Evolutionary conservation across 1,140 invertebrate species (phyloP).

Genomic region (Drosophila bipectinata): DNA sequence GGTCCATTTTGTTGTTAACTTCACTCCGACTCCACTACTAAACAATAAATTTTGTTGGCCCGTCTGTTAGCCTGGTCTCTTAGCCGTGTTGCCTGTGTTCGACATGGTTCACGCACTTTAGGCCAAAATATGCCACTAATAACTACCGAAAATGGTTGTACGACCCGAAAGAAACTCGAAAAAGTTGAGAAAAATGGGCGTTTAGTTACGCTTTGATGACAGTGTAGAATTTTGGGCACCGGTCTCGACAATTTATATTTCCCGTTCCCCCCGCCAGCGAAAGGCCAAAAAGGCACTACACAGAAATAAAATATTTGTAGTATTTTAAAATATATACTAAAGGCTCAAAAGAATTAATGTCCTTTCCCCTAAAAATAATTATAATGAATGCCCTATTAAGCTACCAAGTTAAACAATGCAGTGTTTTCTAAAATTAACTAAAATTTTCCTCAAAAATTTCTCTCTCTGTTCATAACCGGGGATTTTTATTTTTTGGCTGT

Average conservation of each 20-base stretch:
- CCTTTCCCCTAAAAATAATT: too few species aligned
- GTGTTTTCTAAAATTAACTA: not conserved
- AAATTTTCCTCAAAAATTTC: not conserved
- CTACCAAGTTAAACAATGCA: too few species aligned
- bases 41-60: slow-evolving; percentile 79
- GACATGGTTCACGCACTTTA: slow-evolving; percentile 82
- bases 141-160: slow-evolving; percentile 77
- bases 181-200: slow-evolving; percentile 81
- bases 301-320: not conserved
- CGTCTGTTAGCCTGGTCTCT: slow-evolving; percentile 22
- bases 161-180: slow-evolving; percentile 45
- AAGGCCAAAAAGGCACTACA: slow-evolving; percentile 26
- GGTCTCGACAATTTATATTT: slow-evolving; percentile 73
- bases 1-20: slow-evolving; percentile 81
- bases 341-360: too few species aligned
- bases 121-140: slow-evolving; percentile 82
- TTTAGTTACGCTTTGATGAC: slow-evolving; percentile 83
- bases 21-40: slow-evolving; percentile 51
- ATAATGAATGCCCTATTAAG: too few species aligned
- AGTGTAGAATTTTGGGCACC: slow-evolving; percentile 69
- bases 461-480: slow-evolving; percentile 34
- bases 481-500: slow-evolving; percentile 37
- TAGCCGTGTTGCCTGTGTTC: slow-evolving; percentile 43
- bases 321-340: not conserved
- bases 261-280: slow-evolving; percentile 56